Conservation (phyloP, 2,113 vertebrate species). For the Corydoras sp. region DNA sequence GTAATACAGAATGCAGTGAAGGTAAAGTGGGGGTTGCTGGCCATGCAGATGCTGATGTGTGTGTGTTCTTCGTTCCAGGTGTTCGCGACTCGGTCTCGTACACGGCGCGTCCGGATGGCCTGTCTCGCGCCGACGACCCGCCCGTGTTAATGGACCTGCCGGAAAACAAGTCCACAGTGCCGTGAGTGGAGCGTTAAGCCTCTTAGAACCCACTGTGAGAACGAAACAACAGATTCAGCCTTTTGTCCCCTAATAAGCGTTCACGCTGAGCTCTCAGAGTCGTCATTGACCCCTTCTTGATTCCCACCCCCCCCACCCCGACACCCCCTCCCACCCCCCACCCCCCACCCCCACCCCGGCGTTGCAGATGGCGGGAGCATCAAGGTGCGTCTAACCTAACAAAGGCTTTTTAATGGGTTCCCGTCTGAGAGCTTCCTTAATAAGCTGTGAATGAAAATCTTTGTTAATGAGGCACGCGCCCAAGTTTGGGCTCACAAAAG, state of each 20-base stretch:
- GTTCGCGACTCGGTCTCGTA: slow-evolving; percentile 90
- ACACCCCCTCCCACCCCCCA: too few species aligned
- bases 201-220: slow-evolving; percentile 9
- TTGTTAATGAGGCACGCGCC: slow-evolving; percentile 48
- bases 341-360: too few species aligned
- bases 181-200: slow-evolving; percentile 71
- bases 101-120: slow-evolving; percentile 67
- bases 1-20: too few species aligned
- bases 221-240: slow-evolving; percentile 20
- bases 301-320: slow-evolving; percentile 28
- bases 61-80: slow-evolving; percentile 55
- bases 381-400: slow-evolving; percentile 42
- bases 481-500: slow-evolving; percentile 53
- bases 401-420: slow-evolving; percentile 50
- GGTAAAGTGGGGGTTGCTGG: not conserved
- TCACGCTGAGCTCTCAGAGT: not conserved
- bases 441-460: slow-evolving; percentile 43
- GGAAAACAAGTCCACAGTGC: slow-evolving; percentile 72
- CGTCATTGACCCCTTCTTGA: slow-evolving; percentile 8
- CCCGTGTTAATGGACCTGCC: slow-evolving; percentile 81
- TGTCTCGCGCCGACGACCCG: slow-evolving; percentile 70
- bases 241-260: not conserved
- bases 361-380: slow-evolving; percentile 12
- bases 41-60: not conserved
- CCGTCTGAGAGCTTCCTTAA: slow-evolving; percentile 41